Evolutionary conservation across 1,140 invertebrate genomes (phyloP), one percentile per base, ranked within the genome.

Genomic region (Tetragonula clypearis): DNA sequence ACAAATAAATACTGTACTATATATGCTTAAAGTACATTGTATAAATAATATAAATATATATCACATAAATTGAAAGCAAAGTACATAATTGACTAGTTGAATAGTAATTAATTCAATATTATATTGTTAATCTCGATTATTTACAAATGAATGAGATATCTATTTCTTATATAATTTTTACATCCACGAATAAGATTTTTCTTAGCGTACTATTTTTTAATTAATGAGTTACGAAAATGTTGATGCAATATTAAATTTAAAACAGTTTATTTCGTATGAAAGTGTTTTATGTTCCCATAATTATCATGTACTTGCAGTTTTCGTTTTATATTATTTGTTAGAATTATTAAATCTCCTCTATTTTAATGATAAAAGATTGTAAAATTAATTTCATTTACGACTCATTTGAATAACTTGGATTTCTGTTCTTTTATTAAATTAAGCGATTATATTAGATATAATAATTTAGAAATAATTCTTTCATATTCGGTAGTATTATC

Each of bases 121-220:
- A 23, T 4, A 76, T 66, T 11, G 30, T 66, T 68, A 30, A 41
- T 53, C 8, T 26, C 21, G n/a, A 53, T 65, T 49, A 53, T 68
- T 66, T 79, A 68, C 62, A 55, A 79, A 79, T 56, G 14, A 79
- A 55, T 30, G 41, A 6, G 21, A 66, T 49, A 79, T 14, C 17
- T 26, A 66, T 53, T 55, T 53, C 19, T 58, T 56, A 76, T 76
- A 76, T 76, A 30, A 74, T 76, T 74, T 74, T 74, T 74, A 60
- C 74, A 76, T 35, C 19, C 74, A 76, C 19, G 41, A 49, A 73
- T n/a, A 41, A 71, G 14, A n/a, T 41, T 73, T 73, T 72, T 53
- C 19, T 73, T 73, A 73, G 23, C 41, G 11, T 49, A 26, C n/a
- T 49, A 14, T 62, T 60, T 62, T n/a, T 62, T 62, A 23, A 49